These are phyloP conservation scores for Cordilura impudica DNA, from an alignment of 2,888 invertebrate species.

Conservation along the genomic window DNA sequence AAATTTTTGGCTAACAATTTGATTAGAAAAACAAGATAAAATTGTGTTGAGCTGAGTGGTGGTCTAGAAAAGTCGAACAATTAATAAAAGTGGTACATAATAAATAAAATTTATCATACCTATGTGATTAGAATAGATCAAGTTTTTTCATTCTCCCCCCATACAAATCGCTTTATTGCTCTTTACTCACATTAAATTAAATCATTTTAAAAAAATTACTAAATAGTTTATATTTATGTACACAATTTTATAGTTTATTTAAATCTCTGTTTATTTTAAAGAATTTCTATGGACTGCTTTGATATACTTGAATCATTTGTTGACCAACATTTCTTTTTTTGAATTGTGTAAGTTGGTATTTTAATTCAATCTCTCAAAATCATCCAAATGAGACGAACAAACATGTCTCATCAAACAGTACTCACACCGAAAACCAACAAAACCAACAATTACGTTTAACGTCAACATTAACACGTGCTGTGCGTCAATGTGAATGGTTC, in stretches of 20 bases:
- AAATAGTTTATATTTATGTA: no score
- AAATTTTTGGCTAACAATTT: background rate
- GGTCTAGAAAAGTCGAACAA: background rate
- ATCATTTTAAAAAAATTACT: background rate
- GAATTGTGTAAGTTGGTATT: background rate
- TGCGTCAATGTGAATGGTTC: conserved; percentile 65
- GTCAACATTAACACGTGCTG: conserved; percentile 66
- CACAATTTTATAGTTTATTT: background rate
- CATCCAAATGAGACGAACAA: background rate
- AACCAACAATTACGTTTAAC: background rate
- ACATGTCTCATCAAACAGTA: background rate
- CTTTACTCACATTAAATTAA: background rate
- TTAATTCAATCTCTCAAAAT: background rate
- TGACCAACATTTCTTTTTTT: background rate
- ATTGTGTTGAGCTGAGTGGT: background rate
- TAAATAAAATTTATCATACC: background rate
- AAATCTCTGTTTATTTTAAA: background rate
- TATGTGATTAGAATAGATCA: background rate
- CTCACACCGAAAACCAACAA: background rate
- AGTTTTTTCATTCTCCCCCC: background rate
- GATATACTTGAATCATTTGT: conserved; percentile 13
- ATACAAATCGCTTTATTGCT: background rate
- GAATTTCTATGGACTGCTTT: background rate
- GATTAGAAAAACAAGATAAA: background rate
- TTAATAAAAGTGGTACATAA: background rate